Evolutionary conservation across 1,140 invertebrate species (phyloP), one percentile per base, ranked within the genome.

Genomic region (Leptinotarsa defecta): DNA sequence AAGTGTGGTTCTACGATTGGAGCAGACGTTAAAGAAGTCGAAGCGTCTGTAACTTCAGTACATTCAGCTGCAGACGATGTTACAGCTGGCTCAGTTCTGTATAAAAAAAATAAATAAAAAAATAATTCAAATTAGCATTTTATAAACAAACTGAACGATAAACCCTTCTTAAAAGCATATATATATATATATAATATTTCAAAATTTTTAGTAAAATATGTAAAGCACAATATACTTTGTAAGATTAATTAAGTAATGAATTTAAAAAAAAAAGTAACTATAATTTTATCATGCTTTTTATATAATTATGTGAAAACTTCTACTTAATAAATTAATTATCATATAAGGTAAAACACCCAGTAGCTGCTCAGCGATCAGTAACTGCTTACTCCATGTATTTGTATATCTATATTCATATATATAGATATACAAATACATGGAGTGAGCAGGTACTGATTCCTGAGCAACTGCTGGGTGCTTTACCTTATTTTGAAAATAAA

Each of bases 161-260:
- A 64, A 64, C 63, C 15, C 63, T 15, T 64, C 15, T 15, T 20
- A 64, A 64, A 64, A 64, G 15, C 49, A 64, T n/a, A 64, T 64
- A 64, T 64, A 64, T 64, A n/a, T 64, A n/a, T 64, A 64, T 64
- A 64, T 64, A 15, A 52, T 52, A 64, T 20, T 64, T 13, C 20
- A 64, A 15, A 20, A n/a, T 13, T 13, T 20, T 20, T 64, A 64
- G 19, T 15, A 64, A 64, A 64, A 64, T 64, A 64, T 64, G 63
- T 64, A 64, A 64, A 64, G 19, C 63, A 64, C 19, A 20, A 64
- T 64, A 24, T 64, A 64, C 63, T 64, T 64, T 64, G 15, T 64
- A 64, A 64, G 20, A 64, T 64, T 64, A 64, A 27, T 27, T 27
- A 27, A 27, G 24, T 27, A 27, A 27, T 27, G 24, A 27, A 27